These are phyloP conservation scores for Otolemur garnettii DNA, from an alignment of 2,113 vertebrate species.

Conservation along the genomic window DNA sequence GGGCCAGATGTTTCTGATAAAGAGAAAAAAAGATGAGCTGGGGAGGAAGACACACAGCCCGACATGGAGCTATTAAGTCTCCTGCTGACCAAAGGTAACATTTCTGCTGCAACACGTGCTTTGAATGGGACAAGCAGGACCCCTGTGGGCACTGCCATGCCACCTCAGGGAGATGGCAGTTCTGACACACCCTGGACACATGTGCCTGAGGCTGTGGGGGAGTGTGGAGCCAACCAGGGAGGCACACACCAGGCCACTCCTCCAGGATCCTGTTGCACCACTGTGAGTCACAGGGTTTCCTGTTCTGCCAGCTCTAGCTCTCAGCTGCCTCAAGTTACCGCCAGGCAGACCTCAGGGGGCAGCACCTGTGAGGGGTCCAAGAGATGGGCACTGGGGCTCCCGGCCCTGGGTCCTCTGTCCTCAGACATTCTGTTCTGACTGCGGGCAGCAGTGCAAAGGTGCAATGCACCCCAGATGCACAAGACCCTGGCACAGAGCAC, in stretches of 20 bases:
- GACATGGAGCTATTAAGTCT: neutral
- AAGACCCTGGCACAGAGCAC: neutral
- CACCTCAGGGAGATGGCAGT: neutral
- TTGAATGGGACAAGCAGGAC: neutral
- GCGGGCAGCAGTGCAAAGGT: neutral
- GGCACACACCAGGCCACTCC: conserved; percentile 51
- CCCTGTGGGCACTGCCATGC: neutral
- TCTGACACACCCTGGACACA: neutral
- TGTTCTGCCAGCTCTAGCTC: conserved; percentile 83
- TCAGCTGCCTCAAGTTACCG: conserved; percentile 45
- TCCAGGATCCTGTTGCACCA: conserved; percentile 68
- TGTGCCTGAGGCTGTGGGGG: neutral
- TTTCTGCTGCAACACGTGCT: neutral
- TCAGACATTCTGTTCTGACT: neutral
- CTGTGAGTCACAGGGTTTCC: conserved; percentile 87
- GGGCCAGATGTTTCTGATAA: conserved; percentile 41
- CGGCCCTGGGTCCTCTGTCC: neutral
- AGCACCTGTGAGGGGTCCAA: neutral
- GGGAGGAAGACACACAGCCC: neutral
- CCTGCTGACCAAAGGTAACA: neutral
- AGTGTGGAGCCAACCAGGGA: neutral
- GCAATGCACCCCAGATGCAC: neutral
- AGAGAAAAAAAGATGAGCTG: neutral
- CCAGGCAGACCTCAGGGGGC: neutral
- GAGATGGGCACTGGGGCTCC: neutral